Evolutionary conservation across 1,140 invertebrate species (phyloP).

Genomic region (Thaumetopoea pityocampa): DNA sequence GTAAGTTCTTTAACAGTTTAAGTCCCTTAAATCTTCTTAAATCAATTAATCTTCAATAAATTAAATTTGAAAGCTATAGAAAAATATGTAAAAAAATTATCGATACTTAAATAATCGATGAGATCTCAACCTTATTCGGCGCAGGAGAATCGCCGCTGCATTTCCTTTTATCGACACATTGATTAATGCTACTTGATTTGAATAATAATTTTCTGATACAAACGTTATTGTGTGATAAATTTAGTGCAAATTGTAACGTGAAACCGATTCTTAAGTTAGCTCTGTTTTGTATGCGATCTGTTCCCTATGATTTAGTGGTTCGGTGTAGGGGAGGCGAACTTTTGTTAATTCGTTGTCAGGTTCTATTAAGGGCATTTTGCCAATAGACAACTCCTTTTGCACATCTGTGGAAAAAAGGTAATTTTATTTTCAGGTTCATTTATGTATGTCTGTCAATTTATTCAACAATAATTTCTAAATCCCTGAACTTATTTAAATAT

Average conservation of each 20-base stretch:
- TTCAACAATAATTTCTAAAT: too few species aligned
- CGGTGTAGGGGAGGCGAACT: slow-evolving; percentile 4
- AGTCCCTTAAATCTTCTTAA: neutral
- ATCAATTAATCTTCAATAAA: too few species aligned
- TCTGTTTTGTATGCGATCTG: slow-evolving; percentile 12
- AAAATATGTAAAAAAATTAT: slow-evolving; percentile 6
- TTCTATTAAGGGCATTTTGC: too few species aligned
- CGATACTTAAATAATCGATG: slow-evolving; percentile 27
- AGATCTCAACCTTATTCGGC: slow-evolving; percentile 31
- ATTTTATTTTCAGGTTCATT: too few species aligned
- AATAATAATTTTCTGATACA: slow-evolving; percentile 74
- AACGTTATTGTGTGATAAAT: slow-evolving; percentile 75
- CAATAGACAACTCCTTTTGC: too few species aligned
- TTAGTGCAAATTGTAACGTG: slow-evolving; percentile 74
- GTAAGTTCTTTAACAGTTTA: too few species aligned
- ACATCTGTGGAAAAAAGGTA: too few species aligned
- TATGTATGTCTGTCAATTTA: too few species aligned
- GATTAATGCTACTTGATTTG: slow-evolving; percentile 72
- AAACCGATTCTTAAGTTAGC: slow-evolving; percentile 38
- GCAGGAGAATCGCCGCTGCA: slow-evolving; percentile 54
- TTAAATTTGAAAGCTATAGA: too few species aligned
- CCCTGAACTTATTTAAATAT: too few species aligned
- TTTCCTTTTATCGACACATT: slow-evolving; percentile 72
- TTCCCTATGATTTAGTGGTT: slow-evolving; percentile 8
- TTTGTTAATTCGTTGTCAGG: slow-evolving; percentile 32